Conservation (phyloP, 2,113 vertebrate species). For the Fregetta grallaria region DNA sequence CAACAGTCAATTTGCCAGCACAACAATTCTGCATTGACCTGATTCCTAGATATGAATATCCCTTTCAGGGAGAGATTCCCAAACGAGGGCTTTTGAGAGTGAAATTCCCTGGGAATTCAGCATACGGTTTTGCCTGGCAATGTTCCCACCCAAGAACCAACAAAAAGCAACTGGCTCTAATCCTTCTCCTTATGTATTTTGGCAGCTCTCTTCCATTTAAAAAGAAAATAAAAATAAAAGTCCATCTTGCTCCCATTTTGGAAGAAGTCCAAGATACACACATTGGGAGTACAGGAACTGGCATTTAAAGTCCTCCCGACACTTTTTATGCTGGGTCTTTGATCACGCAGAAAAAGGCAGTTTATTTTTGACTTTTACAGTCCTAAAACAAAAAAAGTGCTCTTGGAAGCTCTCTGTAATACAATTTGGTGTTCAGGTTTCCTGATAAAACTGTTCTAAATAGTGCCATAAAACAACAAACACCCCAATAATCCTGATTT, state of each 20-base stretch:
- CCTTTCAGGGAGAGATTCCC: slow-evolving; percentile 62
- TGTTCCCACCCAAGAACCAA: slow-evolving; percentile 24
- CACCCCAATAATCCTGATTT: not conserved
- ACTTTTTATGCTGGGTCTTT: slow-evolving; percentile 50
- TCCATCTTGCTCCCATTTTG: slow-evolving; percentile 50
- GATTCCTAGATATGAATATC: slow-evolving; percentile 59
- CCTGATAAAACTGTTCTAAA: not conserved
- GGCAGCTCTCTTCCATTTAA: slow-evolving; percentile 41
- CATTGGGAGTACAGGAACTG: slow-evolving; percentile 51
- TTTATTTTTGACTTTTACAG: slow-evolving; percentile 48
- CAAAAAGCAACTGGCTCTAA: slow-evolving; percentile 44
- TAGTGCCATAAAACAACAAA: not conserved
- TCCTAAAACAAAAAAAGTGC: slow-evolving; percentile 49
- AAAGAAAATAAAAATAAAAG: slow-evolving; percentile 56
- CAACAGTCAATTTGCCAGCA: slow-evolving; percentile 50
- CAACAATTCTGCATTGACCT: slow-evolving; percentile 49
- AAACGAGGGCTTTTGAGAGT: slow-evolving; percentile 57
- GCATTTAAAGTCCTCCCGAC: slow-evolving; percentile 60
- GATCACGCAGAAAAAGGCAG: slow-evolving; percentile 51
- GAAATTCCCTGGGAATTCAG: slow-evolving; percentile 60
- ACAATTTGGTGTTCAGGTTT: not conserved
- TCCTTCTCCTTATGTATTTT: slow-evolving; percentile 55
- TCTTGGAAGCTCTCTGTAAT: slow-evolving; percentile 41
- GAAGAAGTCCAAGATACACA: slow-evolving; percentile 60
- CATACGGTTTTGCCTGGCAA: slow-evolving; percentile 34